Conservation (phyloP, 2,797 vertebrate genomes). For the Graptemys geographica region DNA sequence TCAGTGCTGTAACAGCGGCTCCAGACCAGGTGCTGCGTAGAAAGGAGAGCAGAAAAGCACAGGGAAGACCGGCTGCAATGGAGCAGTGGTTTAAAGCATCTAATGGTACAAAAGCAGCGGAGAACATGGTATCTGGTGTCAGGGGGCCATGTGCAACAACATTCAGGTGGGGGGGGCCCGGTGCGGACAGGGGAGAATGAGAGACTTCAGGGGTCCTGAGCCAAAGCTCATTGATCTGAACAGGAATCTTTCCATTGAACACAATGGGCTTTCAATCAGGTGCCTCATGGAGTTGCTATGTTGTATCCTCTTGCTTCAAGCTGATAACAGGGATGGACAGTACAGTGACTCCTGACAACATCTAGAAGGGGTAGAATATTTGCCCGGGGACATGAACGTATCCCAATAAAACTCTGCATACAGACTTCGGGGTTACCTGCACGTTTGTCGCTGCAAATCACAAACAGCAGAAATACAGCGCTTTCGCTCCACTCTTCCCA, state of each 20-base stretch:
- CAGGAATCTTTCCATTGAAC: background rate
- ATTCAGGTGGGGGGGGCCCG: too few species aligned
- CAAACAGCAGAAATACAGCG: background rate
- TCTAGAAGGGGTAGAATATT: background rate
- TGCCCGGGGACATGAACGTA: background rate
- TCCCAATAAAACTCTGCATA: background rate
- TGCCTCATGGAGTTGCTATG: background rate
- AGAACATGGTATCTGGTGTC: background rate
- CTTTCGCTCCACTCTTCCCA: background rate
- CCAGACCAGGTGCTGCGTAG: background rate
- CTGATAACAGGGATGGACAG: background rate
- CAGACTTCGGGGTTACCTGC: background rate
- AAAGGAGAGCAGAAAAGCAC: background rate
- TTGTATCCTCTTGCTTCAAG: background rate
- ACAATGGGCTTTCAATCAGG: background rate
- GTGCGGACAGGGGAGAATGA: background rate
- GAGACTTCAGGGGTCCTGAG: background rate
- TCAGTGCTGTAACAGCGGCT: background rate
- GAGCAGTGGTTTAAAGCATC: background rate
- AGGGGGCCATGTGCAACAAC: too few species aligned
- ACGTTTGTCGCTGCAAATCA: background rate
- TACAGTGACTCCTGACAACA: background rate
- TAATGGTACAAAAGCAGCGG: background rate
- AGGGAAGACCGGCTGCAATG: background rate
- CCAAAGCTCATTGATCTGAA: background rate